A percentile compares a stretch with the other conserved stretches of the same genome.
These are phyloP conservation scores for Calcarius ornatus DNA, from an alignment of 2,113 vertebrate genomes.

Conservation along the genomic window DNA sequence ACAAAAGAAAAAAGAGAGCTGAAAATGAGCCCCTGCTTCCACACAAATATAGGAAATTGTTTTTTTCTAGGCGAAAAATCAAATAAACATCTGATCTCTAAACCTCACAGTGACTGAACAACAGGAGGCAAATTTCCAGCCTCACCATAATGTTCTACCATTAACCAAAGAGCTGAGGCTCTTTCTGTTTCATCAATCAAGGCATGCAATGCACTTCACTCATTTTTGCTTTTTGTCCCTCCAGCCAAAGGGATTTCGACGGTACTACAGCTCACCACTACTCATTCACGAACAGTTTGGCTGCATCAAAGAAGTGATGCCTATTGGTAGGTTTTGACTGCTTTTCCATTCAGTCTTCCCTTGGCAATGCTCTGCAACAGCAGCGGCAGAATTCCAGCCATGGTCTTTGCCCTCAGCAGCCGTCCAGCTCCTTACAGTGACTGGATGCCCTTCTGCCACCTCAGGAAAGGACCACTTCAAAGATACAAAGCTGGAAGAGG, in stretches of 20 bases:
- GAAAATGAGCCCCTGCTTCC: not conserved
- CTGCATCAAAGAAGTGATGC: slow-evolving; percentile 99
- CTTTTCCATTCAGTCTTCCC: not conserved
- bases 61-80: not conserved
- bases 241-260: slow-evolving; percentile 97
- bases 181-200: not conserved
- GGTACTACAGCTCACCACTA: slow-evolving; percentile 96
- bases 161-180: not conserved
- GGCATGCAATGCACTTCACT: not conserved
- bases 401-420: slow-evolving; percentile 23
- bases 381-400: not conserved
- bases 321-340: slow-evolving; percentile 86
- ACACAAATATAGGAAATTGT: not conserved
- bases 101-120: not conserved
- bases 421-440: not conserved
- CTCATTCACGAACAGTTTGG: slow-evolving; percentile 97
- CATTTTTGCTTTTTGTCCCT: slow-evolving; percentile 42
- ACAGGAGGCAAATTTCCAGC: not conserved
- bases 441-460: slow-evolving; percentile 17
- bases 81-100: not conserved
- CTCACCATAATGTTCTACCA: not conserved
- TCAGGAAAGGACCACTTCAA: slow-evolving; percentile 18
- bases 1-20: not conserved
- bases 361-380: slow-evolving; percentile 11
- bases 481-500: slow-evolving; percentile 37